Percentiles rank a stretch among this genome's conserved stretches.
phyloP scores from a whole-genome alignment of 92 coral and sea anemone species.

The Porites cylindrica region DNA sequence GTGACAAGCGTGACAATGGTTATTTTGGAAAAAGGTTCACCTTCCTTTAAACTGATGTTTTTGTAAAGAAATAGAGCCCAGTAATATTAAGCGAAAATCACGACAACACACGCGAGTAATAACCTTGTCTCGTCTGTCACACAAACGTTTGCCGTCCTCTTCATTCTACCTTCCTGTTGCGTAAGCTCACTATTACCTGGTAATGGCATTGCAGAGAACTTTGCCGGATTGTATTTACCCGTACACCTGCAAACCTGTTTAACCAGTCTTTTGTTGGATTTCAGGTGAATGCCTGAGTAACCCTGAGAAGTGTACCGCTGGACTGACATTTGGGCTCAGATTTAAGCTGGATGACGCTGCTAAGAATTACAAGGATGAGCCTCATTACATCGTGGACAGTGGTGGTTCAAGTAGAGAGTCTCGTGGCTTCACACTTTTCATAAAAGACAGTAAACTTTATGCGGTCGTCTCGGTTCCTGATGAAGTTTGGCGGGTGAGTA shows the following conservation, averaged over 20 bases:
- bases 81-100: too few species aligned
- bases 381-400: conserved; percentile 93
- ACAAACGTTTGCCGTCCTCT: too few species aligned
- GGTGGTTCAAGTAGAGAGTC: conserved; percentile 89
- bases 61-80: too few species aligned
- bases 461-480: conserved; percentile 88
- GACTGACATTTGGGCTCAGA: conserved; percentile 89
- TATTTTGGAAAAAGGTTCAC: too few species aligned
- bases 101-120: too few species aligned
- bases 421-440: conserved; percentile 86
- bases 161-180: background rate
- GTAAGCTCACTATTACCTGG: background rate
- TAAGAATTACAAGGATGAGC: conserved; percentile 75
- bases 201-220: background rate
- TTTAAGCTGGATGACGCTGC: conserved; percentile 89
- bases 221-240: background rate
- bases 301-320: conserved; percentile 90
- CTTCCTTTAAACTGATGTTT: too few species aligned
- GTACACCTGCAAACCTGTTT: background rate
- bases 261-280: background rate
- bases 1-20: too few species aligned
- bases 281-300: conserved; percentile 93
- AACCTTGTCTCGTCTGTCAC: too few species aligned
- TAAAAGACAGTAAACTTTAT: conserved; percentile 80
- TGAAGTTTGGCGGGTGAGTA: conserved; percentile 96